Conservation (phyloP, 2,797 vertebrate genomes). For the Cirrhinus mrigala region DNA sequence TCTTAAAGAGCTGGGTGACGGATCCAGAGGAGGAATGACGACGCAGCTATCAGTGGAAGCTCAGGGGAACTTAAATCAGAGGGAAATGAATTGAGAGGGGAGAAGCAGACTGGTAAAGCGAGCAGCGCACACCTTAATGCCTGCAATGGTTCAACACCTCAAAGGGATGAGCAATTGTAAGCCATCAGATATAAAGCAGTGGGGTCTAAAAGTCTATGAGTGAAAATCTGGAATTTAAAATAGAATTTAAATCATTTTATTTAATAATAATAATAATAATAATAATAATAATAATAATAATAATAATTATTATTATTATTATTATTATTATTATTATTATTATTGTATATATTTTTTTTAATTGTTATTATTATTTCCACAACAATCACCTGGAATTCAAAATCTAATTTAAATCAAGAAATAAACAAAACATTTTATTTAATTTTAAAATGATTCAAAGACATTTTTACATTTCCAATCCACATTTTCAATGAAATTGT, state of each 20-base stretch:
- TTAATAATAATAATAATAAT: no score
- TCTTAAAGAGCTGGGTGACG: conserved; percentile 48
- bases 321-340: no score
- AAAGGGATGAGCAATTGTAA: neutral
- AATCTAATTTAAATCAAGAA: no score
- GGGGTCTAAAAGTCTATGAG: neutral
- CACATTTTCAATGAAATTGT: no score
- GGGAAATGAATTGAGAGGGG: conserved; percentile 29
- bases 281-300: no score
- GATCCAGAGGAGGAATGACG: conserved; percentile 43
- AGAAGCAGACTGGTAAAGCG: conserved; percentile 26
- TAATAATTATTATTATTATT: no score
- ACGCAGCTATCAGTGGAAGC: conserved; percentile 43
- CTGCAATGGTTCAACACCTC: neutral
- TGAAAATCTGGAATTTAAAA: neutral
- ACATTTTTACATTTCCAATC: no score
- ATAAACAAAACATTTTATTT: no score
- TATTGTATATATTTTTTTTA: no score
- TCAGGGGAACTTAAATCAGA: conserved; percentile 40
- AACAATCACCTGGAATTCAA: no score
- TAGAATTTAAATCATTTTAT: neutral
- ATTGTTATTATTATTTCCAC: no score
- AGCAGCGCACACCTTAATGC: conserved; percentile 1
- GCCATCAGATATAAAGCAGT: neutral
- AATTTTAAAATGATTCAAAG: no score